A percentile compares a stretch with the other conserved stretches of the same genome.
Conservation (phyloP, 2,797 vertebrate genomes). For the Poeciliopsis infans region DNA sequence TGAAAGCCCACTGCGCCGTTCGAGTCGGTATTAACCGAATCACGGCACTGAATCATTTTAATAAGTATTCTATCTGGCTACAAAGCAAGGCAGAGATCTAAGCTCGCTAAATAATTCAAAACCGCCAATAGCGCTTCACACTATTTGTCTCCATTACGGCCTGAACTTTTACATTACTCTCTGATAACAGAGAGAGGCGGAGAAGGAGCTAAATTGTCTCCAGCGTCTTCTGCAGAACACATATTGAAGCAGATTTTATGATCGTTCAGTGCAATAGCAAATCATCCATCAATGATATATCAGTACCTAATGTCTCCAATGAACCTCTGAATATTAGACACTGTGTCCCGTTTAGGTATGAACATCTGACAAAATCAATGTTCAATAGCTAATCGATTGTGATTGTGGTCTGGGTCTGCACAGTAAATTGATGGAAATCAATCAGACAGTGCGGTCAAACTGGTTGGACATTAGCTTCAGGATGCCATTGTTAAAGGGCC, state of each 20-base stretch:
- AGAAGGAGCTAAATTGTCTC: conserved; percentile 23
- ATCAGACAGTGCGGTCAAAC: background rate
- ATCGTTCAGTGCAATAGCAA: conserved; percentile 24
- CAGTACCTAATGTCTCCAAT: conserved; percentile 31
- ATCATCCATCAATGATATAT: conserved; percentile 39
- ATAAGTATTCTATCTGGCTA: conserved; percentile 62
- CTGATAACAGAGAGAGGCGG: conserved; percentile 17
- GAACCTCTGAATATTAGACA: conserved; percentile 5
- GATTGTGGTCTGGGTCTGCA: background rate
- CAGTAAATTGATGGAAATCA: background rate
- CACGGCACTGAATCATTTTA: conserved; percentile 42
- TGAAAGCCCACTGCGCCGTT: conserved; percentile 23
- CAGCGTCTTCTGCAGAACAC: conserved; percentile 25
- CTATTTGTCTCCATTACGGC: conserved; percentile 61
- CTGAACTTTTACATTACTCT: conserved; percentile 47
- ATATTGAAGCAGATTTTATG: conserved; percentile 28
- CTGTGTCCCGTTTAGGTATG: background rate
- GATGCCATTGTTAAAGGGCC: conserved; percentile 5
- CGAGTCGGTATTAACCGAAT: conserved; percentile 30
- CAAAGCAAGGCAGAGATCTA: conserved; percentile 41
- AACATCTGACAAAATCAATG: background rate
- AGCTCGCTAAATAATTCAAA: conserved; percentile 69
- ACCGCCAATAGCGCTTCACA: conserved; percentile 57
- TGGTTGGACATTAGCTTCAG: background rate
- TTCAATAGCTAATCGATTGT: background rate